These are phyloP conservation scores for Cryptophagus acutangulus DNA, from an alignment of 2,888 invertebrate species.

Conservation along the genomic window DNA sequence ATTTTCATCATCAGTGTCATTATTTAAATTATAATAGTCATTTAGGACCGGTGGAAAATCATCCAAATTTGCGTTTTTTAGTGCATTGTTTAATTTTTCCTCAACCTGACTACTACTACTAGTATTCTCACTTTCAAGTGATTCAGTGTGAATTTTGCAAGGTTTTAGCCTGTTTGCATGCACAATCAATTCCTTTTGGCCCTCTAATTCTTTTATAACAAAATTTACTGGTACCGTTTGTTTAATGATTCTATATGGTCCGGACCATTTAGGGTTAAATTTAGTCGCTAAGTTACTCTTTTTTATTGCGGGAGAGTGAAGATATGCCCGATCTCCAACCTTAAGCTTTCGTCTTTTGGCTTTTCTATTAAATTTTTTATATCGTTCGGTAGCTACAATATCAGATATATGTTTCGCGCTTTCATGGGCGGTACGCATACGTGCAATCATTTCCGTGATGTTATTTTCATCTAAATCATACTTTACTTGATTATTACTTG, in stretches of 20 bases:
- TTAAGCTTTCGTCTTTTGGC: conserved; percentile 6
- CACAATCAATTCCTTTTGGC: conserved; percentile 5
- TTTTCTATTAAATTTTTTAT: conserved; percentile 14
- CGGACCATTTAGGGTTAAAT: conserved; percentile 11
- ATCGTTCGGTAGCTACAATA: conserved; percentile 7
- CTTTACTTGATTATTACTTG: conserved; percentile 10
- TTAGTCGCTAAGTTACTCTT: neutral
- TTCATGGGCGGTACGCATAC: conserved; percentile 7
- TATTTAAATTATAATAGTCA: too few species aligned
- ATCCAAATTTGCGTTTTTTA: too few species aligned
- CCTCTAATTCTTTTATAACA: conserved; percentile 6
- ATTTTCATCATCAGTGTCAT: too few species aligned
- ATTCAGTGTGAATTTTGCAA: too few species aligned
- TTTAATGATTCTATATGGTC: conserved; percentile 12
- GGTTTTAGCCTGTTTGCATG: conserved; percentile 14
- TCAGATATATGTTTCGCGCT: neutral
- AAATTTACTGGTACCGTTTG: conserved; percentile 9
- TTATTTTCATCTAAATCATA: conserved; percentile 18
- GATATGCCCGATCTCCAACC: conserved; percentile 18
- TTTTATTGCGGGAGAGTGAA: conserved; percentile 12
- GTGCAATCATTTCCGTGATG: conserved; percentile 5
- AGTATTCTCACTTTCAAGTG: too few species aligned
- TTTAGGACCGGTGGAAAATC: too few species aligned
- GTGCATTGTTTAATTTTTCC: too few species aligned
- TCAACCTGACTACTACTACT: too few species aligned